phyloP scores from a whole-genome alignment of 2,888 invertebrate genomes.

The Drosophila phalerata region DNA sequence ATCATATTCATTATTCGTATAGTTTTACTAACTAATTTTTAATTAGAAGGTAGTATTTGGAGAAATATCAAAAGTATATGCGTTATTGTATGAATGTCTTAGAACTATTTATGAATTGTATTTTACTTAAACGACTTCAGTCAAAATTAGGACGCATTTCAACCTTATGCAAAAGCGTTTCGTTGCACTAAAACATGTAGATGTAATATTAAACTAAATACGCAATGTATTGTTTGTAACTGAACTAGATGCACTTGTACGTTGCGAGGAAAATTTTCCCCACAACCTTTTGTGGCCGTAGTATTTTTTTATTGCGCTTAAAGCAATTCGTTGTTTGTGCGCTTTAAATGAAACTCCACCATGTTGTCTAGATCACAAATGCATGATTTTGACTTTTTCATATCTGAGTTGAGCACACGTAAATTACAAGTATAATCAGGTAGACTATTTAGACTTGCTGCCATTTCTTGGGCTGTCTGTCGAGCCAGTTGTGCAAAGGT shows the following conservation, averaged over 20 bases:
- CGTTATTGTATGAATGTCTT: conserved; percentile 27
- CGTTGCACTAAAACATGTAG: conserved; percentile 57
- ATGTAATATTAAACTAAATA: conserved; percentile 55
- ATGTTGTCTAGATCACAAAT: conserved; percentile 84
- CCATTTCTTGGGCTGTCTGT: conserved; percentile 82
- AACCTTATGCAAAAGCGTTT: conserved; percentile 67
- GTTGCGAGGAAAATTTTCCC: conserved; percentile 27
- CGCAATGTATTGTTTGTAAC: conserved; percentile 61
- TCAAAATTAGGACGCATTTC: conserved; percentile 73
- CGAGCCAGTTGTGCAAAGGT: conserved; percentile 82
- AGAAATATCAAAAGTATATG: conserved; percentile 38
- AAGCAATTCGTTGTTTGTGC: conserved; percentile 53
- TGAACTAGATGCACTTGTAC: conserved; percentile 68
- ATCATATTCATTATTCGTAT: conserved; percentile 14
- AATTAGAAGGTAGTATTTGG: conserved; percentile 29
- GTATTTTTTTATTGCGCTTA: conserved; percentile 18
- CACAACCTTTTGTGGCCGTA: background rate
- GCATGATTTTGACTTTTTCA: conserved; percentile 83
- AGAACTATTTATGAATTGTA: conserved; percentile 33
- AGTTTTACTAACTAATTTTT: conserved; percentile 27
- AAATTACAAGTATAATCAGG: conserved; percentile 83
- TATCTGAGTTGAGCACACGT: conserved; percentile 84
- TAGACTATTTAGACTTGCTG: conserved; percentile 70
- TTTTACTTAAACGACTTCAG: conserved; percentile 68
- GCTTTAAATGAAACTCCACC: conserved; percentile 84